Conservation (phyloP, 2,113 vertebrate genomes). For the Copsychus sechellarum region DNA sequence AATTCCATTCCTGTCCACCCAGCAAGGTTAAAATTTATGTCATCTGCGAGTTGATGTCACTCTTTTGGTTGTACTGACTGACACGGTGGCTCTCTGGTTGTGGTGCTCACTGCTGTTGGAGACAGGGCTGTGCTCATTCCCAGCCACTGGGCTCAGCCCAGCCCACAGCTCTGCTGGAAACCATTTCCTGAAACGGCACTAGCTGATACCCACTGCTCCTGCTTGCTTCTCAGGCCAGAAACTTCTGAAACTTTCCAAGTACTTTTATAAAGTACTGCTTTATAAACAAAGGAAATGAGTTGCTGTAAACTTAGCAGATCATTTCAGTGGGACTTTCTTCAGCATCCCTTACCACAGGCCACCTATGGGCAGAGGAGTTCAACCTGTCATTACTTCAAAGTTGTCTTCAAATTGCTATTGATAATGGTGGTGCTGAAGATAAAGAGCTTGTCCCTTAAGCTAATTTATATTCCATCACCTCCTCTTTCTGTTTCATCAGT, state of each 20-base stretch:
- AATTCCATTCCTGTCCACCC: background rate
- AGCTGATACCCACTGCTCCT: background rate
- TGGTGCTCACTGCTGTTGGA: background rate
- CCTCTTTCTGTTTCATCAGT: slow-evolving; percentile 67
- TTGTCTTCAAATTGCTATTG: background rate
- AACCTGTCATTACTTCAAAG: background rate
- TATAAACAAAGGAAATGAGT: background rate
- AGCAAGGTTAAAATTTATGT: background rate
- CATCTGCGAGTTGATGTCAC: accelerated
- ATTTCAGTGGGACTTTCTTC: background rate
- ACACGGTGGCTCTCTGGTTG: background rate
- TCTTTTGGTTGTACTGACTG: background rate
- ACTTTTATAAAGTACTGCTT: background rate
- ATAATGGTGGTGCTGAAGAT: background rate
- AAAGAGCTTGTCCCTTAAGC: background rate
- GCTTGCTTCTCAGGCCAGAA: background rate
- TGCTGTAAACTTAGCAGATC: background rate
- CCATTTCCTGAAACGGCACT: background rate
- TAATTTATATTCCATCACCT: background rate
- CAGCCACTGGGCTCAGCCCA: background rate
- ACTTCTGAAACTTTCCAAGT: background rate
- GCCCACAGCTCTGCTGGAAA: background rate
- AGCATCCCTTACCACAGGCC: background rate
- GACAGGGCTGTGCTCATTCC: background rate
- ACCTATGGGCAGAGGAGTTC: background rate